These are phyloP conservation scores for Helarctos malayanus DNA, from an alignment of 2,797 vertebrate species.

Conservation along the genomic window DNA sequence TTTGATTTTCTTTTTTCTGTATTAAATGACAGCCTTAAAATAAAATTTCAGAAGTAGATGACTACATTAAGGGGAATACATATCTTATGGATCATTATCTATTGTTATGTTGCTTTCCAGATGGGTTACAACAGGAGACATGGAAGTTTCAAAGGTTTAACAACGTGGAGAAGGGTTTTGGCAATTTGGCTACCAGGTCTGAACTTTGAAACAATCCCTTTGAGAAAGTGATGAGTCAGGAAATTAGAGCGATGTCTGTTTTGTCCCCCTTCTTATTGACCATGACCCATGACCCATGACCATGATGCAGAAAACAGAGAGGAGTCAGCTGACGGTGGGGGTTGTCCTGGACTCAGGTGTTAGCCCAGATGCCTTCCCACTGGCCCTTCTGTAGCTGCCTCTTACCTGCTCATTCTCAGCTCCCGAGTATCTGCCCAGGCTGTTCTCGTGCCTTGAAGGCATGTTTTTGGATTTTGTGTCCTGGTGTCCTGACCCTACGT, in stretches of 20 bases:
- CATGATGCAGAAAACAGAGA: background rate
- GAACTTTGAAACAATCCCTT: background rate
- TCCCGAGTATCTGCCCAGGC: background rate
- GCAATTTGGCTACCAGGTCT: background rate
- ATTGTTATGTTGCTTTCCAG: background rate
- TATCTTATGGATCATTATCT: background rate
- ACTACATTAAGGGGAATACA: background rate
- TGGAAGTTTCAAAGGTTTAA: conserved; percentile 3
- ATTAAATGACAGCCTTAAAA: background rate
- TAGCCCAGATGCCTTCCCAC: background rate
- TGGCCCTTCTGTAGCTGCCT: background rate
- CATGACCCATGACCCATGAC: background rate
- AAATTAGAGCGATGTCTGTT: background rate
- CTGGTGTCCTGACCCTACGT: background rate
- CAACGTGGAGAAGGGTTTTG: background rate
- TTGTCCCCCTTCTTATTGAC: background rate
- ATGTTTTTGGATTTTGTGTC: background rate
- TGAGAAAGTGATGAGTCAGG: background rate
- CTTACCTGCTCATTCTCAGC: background rate
- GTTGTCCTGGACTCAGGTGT: background rate
- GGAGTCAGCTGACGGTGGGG: background rate
- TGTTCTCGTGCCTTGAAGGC: background rate
- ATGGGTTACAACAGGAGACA: background rate
- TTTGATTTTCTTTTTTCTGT: background rate
- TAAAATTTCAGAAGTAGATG: background rate